Evolutionary conservation across 2,113 vertebrate genomes (phyloP).

Genomic region (Canis aureus): DNA sequence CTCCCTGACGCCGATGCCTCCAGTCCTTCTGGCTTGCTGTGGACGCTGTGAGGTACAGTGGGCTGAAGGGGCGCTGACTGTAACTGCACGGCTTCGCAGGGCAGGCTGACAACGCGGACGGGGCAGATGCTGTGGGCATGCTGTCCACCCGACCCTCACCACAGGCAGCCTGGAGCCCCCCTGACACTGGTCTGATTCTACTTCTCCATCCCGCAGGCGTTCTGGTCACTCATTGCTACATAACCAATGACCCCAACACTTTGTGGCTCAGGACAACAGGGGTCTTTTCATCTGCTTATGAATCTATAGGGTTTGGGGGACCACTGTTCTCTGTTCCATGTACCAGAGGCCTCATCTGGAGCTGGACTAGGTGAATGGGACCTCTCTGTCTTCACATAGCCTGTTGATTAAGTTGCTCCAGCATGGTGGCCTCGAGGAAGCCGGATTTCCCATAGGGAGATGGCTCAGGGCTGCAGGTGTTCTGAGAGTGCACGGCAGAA

Average conservation of each 20-base stretch:
- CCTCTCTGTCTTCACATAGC: background rate
- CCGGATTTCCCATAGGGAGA: too few relatives aligned
- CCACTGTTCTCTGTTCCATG: accelerated
- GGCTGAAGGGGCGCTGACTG: accelerated
- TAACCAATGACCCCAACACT: background rate
- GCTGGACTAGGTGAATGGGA: too few relatives aligned
- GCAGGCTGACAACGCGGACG: accelerated
- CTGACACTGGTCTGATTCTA: background rate
- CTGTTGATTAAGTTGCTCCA: accelerated
- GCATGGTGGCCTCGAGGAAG: background rate
- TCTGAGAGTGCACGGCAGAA: background rate
- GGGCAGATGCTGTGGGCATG: accelerated
- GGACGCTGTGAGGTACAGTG: accelerated
- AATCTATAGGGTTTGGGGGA: background rate
- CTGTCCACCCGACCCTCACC: accelerated
- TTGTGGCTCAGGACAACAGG: accelerated
- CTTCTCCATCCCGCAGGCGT: background rate
- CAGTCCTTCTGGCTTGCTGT: accelerated
- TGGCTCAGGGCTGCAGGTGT: background rate
- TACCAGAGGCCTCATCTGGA: background rate
- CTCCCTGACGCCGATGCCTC: accelerated
- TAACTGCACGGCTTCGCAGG: background rate
- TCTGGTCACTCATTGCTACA: accelerated
- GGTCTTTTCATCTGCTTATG: background rate
- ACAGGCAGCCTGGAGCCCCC: accelerated